A percentile compares a stretch with the other conserved stretches of the same genome.
Conservation (phyloP, 1,140 invertebrate species). For the Cheumatopsyche charites region DNA sequence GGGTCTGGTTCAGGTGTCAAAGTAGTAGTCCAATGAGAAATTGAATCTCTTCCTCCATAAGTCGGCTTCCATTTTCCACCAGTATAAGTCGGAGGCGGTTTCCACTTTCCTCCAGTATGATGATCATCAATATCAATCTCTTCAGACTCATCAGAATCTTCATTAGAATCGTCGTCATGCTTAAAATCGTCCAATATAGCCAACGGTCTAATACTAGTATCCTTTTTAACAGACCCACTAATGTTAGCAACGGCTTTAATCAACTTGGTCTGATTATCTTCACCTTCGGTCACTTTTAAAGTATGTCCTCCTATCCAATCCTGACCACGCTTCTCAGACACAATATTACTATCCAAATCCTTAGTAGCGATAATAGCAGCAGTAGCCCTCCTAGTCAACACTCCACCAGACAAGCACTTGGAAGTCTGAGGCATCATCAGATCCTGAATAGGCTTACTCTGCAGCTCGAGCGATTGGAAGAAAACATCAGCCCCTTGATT, state of each 20-base stretch:
- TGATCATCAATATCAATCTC: conserved; percentile 68
- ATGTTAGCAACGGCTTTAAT: conserved; percentile 67
- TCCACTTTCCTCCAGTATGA: conserved; percentile 70
- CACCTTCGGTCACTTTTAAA: conserved; percentile 59
- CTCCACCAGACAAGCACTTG: conserved; percentile 56
- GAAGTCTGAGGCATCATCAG: conserved; percentile 50
- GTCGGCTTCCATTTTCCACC: conserved; percentile 75
- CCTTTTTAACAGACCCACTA: conserved; percentile 62
- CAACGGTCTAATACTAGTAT: conserved; percentile 53
- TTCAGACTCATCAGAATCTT: conserved; percentile 61
- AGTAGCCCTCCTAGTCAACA: conserved; percentile 55
- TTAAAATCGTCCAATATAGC: conserved; percentile 58
- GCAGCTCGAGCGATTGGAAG: conserved; percentile 82
- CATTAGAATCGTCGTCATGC: conserved; percentile 63
- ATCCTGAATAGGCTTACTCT: conserved; percentile 64
- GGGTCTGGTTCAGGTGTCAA: conserved; percentile 57
- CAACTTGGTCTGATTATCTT: conserved; percentile 65
- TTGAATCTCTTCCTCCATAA: conserved; percentile 33
- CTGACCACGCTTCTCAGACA: conserved; percentile 54
- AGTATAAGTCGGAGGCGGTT: conserved; percentile 70
- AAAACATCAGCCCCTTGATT: conserved; percentile 79
- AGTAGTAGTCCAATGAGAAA: conserved; percentile 45
- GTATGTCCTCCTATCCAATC: conserved; percentile 67
- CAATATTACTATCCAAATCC: conserved; percentile 30
- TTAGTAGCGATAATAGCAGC: conserved; percentile 52